phyloP scores from a whole-genome alignment of 2,888 invertebrate genomes.

The Crossocerus cetratus region DNA sequence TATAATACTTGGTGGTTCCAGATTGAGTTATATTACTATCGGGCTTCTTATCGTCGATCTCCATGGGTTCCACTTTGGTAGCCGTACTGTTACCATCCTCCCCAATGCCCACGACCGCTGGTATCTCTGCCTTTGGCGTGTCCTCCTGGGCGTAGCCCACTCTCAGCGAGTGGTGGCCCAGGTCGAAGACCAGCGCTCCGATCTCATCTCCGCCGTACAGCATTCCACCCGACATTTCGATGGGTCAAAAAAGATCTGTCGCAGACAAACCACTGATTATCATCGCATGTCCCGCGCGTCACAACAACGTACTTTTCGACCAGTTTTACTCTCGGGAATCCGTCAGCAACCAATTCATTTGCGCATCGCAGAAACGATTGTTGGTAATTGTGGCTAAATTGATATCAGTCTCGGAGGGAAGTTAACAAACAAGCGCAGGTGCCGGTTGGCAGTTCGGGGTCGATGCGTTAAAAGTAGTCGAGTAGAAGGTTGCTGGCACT shows the following conservation, averaged over 20 bases:
- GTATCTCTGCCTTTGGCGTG: slow-evolving; percentile 99
- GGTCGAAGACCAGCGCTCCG: slow-evolving; percentile 98
- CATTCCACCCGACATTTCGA: slow-evolving; percentile 78
- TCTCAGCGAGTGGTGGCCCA: slow-evolving; percentile 93
- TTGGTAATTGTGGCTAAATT: too few species aligned
- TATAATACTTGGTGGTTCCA: slow-evolving; percentile 85
- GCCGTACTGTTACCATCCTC: slow-evolving; percentile 81
- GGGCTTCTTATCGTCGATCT: slow-evolving; percentile 84
- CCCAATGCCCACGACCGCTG: slow-evolving; percentile 92
- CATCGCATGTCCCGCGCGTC: too few species aligned
- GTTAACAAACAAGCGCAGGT: background rate
- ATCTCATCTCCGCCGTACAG: slow-evolving; percentile 98
- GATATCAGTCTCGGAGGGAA: too few species aligned
- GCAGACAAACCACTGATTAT: slow-evolving; percentile 2
- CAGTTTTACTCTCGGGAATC: too few species aligned
- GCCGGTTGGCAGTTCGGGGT: too few species aligned
- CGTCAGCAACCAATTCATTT: too few species aligned
- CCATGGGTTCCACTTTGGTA: slow-evolving; percentile 83
- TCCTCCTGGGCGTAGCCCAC: slow-evolving; percentile 99
- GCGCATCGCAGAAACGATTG: background rate
- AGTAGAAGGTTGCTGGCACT: slow-evolving; percentile 17
- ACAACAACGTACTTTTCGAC: too few species aligned
- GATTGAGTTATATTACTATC: slow-evolving; percentile 84
- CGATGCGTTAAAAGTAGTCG: too few species aligned
- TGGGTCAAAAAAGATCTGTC: slow-evolving; percentile 31